Base-by-base conservation (phyloP, 2,888 invertebrate species). In the Amaurobius ferox region DNA sequence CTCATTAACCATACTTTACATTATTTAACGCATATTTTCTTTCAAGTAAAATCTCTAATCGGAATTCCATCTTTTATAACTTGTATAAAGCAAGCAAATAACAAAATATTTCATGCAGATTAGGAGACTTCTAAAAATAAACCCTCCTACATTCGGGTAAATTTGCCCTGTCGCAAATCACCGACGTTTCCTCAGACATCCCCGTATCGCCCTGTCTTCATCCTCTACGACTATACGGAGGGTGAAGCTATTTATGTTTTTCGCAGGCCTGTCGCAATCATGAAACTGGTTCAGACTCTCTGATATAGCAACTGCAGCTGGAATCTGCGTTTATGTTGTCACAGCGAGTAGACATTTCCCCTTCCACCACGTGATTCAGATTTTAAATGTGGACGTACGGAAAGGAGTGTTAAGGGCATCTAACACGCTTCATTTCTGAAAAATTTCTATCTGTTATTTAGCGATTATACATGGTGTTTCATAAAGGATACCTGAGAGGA, bases 291-390 rank as follows among this genome's bases (percentile, higher is more conserved):
- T 9, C 44, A 2, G 6, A 2, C 44, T 2, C 23, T 23, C 55
- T 55, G 55, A 55, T 55, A 55, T 55, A 55, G 55, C 55, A n/a
- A 3, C 55, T 23, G 55, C 55, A 23, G 55, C 23, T 55, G 55
- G 23, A 55, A 55, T 55, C 19, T 55, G 19, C 23, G 2, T 23
- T 2, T 11, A 9, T 23, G 19, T 19, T 55, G 55, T 55, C 16
- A n/a, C n/a, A n/a, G n/a, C n/a, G n/a, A n/a, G n/a, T n/a, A n/a
- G n/a, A n/a, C n/a, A n/a, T n/a, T n/a, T n/a, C n/a, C n/a, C n/a
- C n/a, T n/a, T n/a, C n/a, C n/a, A n/a, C n/a, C n/a, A n/a, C n/a
- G n/a, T n/a, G n/a, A n/a, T n/a, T n/a, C n/a, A n/a, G n/a, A n/a
- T n/a, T n/a, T n/a, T n/a, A n/a, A n/a, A n/a, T n/a, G n/a, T n/a